A percentile compares a stretch with the other conserved stretches of the same genome.
phyloP scores from a whole-genome alignment of 2,113 vertebrate genomes.

The Agapornis roseicollis region DNA sequence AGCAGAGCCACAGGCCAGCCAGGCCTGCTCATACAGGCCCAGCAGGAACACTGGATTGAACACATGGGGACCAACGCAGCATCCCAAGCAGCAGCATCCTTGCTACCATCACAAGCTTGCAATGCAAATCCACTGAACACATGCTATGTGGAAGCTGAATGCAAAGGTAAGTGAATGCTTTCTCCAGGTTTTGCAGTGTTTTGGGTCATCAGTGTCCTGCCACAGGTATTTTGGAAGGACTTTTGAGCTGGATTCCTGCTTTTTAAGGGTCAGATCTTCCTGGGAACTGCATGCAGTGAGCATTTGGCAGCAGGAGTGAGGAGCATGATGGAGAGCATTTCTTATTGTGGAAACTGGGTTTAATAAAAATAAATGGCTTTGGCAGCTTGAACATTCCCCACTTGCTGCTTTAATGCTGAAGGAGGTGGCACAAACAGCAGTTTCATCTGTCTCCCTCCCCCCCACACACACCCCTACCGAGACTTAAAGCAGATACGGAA shows the following conservation, averaged over 20 bases:
- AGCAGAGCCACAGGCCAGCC: background rate
- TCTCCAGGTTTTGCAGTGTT: background rate
- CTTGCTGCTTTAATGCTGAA: background rate
- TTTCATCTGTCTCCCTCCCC: background rate
- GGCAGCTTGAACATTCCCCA: background rate
- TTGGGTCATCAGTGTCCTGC: background rate
- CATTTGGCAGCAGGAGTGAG: background rate
- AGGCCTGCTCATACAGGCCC: fast-evolving
- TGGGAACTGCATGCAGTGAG: background rate
- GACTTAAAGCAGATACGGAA: background rate
- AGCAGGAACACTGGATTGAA: background rate
- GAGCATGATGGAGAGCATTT: background rate
- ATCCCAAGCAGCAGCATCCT: background rate
- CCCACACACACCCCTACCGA: background rate
- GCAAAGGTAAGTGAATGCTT: background rate
- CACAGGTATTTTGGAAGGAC: background rate
- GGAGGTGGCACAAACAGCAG: background rate
- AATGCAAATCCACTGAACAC: background rate
- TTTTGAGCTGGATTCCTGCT: background rate
- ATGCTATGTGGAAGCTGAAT: background rate
- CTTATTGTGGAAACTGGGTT: background rate
- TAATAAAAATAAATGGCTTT: background rate
- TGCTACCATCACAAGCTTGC: fast-evolving
- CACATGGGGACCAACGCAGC: fast-evolving
- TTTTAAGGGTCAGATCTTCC: background rate